phyloP scores from a whole-genome alignment of 1,140 invertebrate species.

The Penaeus chinensis region DNA sequence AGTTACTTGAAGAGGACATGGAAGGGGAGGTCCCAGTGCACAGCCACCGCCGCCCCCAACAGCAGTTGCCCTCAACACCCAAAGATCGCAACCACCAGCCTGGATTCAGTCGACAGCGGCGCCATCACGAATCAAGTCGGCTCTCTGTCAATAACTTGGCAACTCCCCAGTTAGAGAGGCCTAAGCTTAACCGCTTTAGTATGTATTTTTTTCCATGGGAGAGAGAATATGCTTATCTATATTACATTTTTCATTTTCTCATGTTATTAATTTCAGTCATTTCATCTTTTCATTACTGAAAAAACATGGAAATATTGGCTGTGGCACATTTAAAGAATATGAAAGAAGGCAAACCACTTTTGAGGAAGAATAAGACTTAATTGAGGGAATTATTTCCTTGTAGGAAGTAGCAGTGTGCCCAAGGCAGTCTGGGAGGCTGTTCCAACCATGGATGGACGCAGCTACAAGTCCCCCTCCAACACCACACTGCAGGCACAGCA shows the following conservation, averaged over 20 bases:
- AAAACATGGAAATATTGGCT: too few relatives aligned
- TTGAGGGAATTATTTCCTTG: background rate
- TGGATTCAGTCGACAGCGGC: conserved; percentile 31
- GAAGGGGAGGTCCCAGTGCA: background rate
- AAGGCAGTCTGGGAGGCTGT: conserved; percentile 48
- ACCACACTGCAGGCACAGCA: conserved; percentile 54
- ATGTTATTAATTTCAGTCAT: too few relatives aligned
- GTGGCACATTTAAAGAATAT: too few relatives aligned
- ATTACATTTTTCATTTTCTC: too few relatives aligned
- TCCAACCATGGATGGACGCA: conserved; percentile 17
- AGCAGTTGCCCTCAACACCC: conserved; percentile 2
- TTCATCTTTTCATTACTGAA: too few relatives aligned
- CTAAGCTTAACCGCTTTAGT: conserved; percentile 52
- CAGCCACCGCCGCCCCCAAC: conserved; percentile 14
- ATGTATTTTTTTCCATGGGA: background rate
- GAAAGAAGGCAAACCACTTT: background rate
- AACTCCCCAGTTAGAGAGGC: conserved; percentile 6
- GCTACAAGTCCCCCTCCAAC: conserved; percentile 45
- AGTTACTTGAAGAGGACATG: conserved; percentile 42
- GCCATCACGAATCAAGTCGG: conserved; percentile 43
- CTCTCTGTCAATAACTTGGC: conserved; percentile 50
- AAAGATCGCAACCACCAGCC: conserved; percentile 52
- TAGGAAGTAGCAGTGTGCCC: conserved; percentile 52
- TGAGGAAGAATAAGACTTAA: background rate
- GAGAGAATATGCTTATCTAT: too few relatives aligned